Evolutionary conservation across 2,113 vertebrate genomes (phyloP).

Genomic region (Regulus satrapa): DNA sequence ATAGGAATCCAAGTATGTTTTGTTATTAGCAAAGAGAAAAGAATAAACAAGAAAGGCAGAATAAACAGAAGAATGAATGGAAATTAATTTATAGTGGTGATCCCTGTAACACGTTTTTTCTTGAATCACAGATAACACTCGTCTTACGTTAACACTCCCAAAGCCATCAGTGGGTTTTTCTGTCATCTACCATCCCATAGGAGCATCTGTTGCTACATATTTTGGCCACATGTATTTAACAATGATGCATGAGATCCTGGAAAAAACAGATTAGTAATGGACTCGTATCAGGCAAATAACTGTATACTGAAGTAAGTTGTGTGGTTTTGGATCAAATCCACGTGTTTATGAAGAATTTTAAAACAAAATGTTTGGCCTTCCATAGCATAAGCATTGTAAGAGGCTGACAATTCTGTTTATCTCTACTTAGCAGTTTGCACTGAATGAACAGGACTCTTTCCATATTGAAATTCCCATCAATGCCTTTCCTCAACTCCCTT

Average conservation of each 20-base stretch:
- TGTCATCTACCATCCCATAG: not conserved
- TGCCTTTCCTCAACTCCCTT: not conserved
- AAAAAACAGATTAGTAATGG: not conserved
- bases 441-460: not conserved
- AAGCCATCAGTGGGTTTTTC: not conserved
- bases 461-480: not conserved
- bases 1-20: not conserved
- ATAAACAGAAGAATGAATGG: not conserved
- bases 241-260: not conserved
- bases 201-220: not conserved
- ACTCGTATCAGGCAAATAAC: not conserved
- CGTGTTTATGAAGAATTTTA: not conserved
- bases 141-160: not conserved
- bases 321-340: not conserved
- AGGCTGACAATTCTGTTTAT: not conserved
- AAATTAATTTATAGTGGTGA: not conserved
- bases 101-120: not conserved
- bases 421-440: not conserved
- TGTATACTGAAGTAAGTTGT: not conserved
- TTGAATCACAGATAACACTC: not conserved
- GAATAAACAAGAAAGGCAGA: not conserved
- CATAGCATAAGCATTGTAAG: not conserved
- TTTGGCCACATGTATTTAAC: not conserved
- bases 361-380: not conserved
- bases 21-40: not conserved